Percentiles rank a stretch among this genome's conserved stretches.
These are phyloP conservation scores for Rhynchophorus ferrugineus DNA, from an alignment of 1,140 invertebrate genomes.

Conservation along the genomic window DNA sequence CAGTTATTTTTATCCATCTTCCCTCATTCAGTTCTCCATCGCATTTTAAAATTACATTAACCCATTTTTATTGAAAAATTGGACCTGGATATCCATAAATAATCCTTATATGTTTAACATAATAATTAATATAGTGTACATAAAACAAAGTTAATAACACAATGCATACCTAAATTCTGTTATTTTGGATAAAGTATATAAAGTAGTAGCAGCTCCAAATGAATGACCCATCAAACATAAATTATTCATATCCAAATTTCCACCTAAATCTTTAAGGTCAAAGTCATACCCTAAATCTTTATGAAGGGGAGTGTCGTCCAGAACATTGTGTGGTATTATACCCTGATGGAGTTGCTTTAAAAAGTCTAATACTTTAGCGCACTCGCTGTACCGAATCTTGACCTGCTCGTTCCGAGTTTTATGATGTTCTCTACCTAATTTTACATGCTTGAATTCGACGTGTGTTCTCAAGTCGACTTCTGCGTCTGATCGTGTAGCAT, in stretches of 20 bases:
- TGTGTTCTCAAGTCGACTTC: constrained; percentile 33
- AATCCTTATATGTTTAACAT: constrained; percentile 3
- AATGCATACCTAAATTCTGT: constrained; percentile 48
- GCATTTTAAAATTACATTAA: too few species aligned
- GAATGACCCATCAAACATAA: constrained; percentile 57
- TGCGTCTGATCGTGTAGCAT: constrained; percentile 35
- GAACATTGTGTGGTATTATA: constrained; percentile 46
- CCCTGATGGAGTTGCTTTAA: constrained; percentile 50
- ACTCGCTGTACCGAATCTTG: constrained; percentile 42
- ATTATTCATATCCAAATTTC: constrained; percentile 47
- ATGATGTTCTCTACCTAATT: constrained; percentile 38
- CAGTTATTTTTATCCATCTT: too few species aligned
- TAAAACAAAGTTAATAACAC: too few species aligned
- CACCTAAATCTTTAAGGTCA: constrained; percentile 40
- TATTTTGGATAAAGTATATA: constrained; percentile 49
- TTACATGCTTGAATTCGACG: constrained; percentile 34
- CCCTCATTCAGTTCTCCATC: too few species aligned
- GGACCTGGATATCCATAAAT: too few species aligned
- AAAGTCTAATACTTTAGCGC: constrained; percentile 47
- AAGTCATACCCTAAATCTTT: constrained; percentile 20
- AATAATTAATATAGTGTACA: not conserved
- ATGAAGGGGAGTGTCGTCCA: constrained; percentile 36
- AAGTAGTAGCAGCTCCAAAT: constrained; percentile 57
- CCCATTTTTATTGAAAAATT: too few species aligned
- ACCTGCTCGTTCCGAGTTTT: constrained; percentile 41